A percentile compares a stretch with the other conserved stretches of the same genome.
phyloP scores from a whole-genome alignment of 2,797 vertebrate species.

The Sebastes glaucus region DNA sequence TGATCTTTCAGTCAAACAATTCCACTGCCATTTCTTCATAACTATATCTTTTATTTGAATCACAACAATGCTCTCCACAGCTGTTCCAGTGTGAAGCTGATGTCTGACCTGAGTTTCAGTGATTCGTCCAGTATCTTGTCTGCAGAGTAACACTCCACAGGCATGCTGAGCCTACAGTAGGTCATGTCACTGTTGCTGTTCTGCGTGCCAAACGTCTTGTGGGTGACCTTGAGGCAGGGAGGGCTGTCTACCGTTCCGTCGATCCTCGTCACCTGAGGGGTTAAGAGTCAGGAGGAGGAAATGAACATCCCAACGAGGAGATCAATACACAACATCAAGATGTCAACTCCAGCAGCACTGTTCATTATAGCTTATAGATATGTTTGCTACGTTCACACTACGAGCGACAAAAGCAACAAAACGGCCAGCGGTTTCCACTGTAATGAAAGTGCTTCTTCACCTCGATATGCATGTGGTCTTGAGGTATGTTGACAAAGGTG shows the following conservation, averaged over 20 bases:
- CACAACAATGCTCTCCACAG: not conserved
- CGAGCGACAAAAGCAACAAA: too few species aligned
- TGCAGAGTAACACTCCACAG: conserved; percentile 90
- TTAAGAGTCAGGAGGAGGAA: not conserved
- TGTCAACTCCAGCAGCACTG: not conserved
- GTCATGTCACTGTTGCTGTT: conserved; percentile 94
- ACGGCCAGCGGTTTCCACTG: too few species aligned
- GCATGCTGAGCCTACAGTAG: conserved; percentile 96
- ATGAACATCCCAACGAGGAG: not conserved
- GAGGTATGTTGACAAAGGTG: conserved; percentile 92
- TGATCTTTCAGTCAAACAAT: not conserved
- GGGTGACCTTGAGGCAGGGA: conserved; percentile 95
- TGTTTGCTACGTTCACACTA: not conserved
- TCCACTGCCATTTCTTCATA: not conserved
- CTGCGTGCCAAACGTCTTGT: conserved; percentile 97
- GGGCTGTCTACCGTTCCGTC: conserved; percentile 95
- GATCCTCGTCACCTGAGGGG: conserved; percentile 90
- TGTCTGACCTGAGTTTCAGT: conserved; percentile 85
- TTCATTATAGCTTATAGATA: not conserved
- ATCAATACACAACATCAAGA: not conserved
- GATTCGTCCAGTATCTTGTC: conserved; percentile 81
- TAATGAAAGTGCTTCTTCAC: conserved; percentile 68
- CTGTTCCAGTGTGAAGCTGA: not conserved
- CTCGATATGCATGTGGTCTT: conserved; percentile 90
- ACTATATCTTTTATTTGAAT: not conserved